Evolutionary conservation across 2,797 vertebrate genomes (phyloP).

Genomic region (Mormyrops attenuatus): DNA sequence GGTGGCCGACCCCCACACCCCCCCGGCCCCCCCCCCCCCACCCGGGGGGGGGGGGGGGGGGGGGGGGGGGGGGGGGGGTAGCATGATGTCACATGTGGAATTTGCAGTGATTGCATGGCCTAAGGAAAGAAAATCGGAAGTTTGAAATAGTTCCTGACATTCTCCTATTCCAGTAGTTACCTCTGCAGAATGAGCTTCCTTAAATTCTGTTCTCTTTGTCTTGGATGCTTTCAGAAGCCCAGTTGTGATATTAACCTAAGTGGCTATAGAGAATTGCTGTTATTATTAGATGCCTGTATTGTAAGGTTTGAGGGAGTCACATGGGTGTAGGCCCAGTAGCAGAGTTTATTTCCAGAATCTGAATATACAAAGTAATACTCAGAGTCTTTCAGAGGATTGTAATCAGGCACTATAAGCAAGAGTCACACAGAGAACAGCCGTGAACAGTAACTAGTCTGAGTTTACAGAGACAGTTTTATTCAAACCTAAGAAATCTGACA

Average conservation of each 20-base stretch:
- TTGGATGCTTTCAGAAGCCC: not conserved
- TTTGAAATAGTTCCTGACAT: not conserved
- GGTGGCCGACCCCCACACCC: too few relatives aligned
- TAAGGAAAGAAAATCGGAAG: not conserved
- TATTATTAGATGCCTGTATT: not conserved
- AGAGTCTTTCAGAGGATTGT: not conserved
- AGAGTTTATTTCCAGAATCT: not conserved
- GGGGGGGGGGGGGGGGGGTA: not conserved
- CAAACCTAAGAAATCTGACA: not conserved
- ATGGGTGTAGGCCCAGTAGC: not conserved
- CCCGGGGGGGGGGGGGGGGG: too few relatives aligned
- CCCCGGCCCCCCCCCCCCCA: too few relatives aligned
- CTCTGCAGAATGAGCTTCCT: not conserved
- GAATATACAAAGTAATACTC: not conserved
- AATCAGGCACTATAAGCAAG: not conserved
- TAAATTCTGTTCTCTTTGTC: not conserved
- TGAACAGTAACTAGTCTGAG: not conserved
- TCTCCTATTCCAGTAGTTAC: not conserved
- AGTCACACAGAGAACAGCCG: not conserved
- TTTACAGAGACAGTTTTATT: not conserved
- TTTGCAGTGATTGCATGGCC: not conserved
- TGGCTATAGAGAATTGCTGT: not conserved
- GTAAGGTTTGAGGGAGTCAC: not conserved
- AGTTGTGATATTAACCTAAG: not conserved
- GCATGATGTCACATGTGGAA: not conserved